Evolutionary conservation across 1,140 invertebrate genomes (phyloP), one percentile per base, ranked within the genome.

Genomic region (Megalonaias nervosa): DNA sequence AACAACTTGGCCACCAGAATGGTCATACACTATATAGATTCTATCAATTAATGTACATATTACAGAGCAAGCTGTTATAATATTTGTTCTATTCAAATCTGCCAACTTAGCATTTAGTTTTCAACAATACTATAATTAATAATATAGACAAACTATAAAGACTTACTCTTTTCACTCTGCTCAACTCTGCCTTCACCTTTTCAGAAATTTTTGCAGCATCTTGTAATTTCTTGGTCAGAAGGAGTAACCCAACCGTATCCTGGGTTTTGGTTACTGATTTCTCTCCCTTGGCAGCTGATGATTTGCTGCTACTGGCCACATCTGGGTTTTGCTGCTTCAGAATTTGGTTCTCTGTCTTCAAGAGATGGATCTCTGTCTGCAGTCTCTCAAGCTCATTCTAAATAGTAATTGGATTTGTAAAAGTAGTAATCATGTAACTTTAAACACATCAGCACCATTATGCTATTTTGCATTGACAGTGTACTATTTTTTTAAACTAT

Each of bases 341-440:
- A 58, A 83, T 76, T 17, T 78, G 74, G 65, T 86, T 86, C 69
- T 86, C 84, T 65, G 71, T 79, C 62, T 75, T 79, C 15, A 85
- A 64, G 5, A 81, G 26, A 17, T 71, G 74, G 19, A 79, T 71
- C 66, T 86, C 82, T 26, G 74, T 72, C 62, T 78, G 55, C 67
- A 87, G 68, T 64, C 80, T 67, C 60, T 82, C 82, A 71, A 87
- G 74, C 55, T 85, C 81, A 76, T 84, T 83, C 81, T 85, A 58
- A 19, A 71, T 70, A 74, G 11, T 48, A 48, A 48, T 48, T 48
- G 38, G 38, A 48, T 48, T 48, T 48, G 38, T 48, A 48, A 48
- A 48, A 48, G 6, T 48, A 48, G 38, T 11, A 9, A 48, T 9
- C 38, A 48, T 48, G 11, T 48, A 48, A 48, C 38, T 9, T 48